Evolutionary conservation across 1,140 invertebrate species (phyloP), one percentile per base, ranked within the genome.

Genomic region (Chironomus tepperi): DNA sequence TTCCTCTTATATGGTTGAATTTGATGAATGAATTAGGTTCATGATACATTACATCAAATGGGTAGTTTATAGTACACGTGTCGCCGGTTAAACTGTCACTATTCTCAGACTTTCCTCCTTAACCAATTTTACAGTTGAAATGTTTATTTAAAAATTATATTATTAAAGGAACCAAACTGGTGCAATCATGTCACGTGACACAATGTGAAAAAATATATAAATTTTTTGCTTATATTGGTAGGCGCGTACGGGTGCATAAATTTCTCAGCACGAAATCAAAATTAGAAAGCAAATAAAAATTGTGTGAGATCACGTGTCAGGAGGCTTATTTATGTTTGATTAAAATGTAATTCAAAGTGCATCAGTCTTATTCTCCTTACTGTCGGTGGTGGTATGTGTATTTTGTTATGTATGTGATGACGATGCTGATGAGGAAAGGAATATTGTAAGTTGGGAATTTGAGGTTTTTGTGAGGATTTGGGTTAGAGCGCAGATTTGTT

Each of bases 81-180:
- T 15, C 65, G 16, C 65, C 65, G 65, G 65, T 70, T 70, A 70
- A 18, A 70, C 16, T 70, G 19, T 15, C 47, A 57, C n/a, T n/a
- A n/a, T 57, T n/a, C 47, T 57, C 47, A n/a, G n/a, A n/a, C n/a
- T n/a, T n/a, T n/a, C 10, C n/a, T 57, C n/a, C n/a, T 70, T 70
- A 19, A 21, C 19, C 65, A 70, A 70, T 70, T 70, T 70, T 70
- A 70, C 65, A 70, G 65, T 70, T 19, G 65, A 70, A 57, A 70
- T 70, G 65, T 70, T 70, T 70, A 70, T 70, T 70, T 70, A 70
- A 70, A 57, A 70, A 70, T 70, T 70, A 70, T 57, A n/a, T 16
- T 70, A 19, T 70, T 19, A 12, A 57, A n/a, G 12, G 5, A 57
- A 57, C 3, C 5, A n/a, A 12, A n/a, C 12, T 57, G 47, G 47